phyloP scores from a whole-genome alignment of 2,888 invertebrate genomes.

The Ennomos quercinarius region DNA sequence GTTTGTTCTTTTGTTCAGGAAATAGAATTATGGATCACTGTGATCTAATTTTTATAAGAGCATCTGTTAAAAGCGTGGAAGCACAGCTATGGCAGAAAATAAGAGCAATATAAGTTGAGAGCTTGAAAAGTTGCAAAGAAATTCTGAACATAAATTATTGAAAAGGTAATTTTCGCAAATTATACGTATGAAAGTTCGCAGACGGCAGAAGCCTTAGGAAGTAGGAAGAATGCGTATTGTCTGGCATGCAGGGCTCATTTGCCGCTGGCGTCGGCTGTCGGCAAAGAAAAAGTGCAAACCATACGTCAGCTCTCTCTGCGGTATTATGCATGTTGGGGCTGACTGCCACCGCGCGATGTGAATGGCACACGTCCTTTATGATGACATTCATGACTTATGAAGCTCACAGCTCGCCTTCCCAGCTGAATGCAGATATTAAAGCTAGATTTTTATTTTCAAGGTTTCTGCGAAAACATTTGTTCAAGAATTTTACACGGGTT shows the following conservation, averaged over 20 bases:
- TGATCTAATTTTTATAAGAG: constrained; percentile 41
- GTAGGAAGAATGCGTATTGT: constrained; percentile 58
- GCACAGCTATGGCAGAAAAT: constrained; percentile 34
- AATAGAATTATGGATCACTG: constrained; percentile 47
- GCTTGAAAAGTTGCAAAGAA: constrained; percentile 37
- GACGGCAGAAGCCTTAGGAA: constrained; percentile 53
- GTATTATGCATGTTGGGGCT: constrained; percentile 45
- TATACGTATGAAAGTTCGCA: constrained; percentile 63
- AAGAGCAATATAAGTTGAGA: constrained; percentile 35
- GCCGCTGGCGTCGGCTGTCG: constrained; percentile 41
- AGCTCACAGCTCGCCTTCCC: constrained; percentile 1
- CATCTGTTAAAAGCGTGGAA: constrained; percentile 30
- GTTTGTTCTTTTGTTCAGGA: constrained; percentile 43
- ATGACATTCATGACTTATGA: constrained; percentile 26
- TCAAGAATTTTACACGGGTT: background rate
- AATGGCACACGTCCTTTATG: constrained; percentile 39
- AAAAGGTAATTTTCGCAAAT: constrained; percentile 62
- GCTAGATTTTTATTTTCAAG: background rate
- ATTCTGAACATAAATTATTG: constrained; percentile 31
- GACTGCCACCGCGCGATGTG: constrained; percentile 24
- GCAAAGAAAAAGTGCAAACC: constrained; percentile 59
- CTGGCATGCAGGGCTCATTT: constrained; percentile 35
- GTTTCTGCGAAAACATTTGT: background rate
- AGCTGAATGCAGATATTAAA: constrained; percentile 6
- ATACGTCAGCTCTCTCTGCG: constrained; percentile 48